phyloP scores from a whole-genome alignment of 2,888 invertebrate genomes.

The Rhimphoctona megacephalus region DNA sequence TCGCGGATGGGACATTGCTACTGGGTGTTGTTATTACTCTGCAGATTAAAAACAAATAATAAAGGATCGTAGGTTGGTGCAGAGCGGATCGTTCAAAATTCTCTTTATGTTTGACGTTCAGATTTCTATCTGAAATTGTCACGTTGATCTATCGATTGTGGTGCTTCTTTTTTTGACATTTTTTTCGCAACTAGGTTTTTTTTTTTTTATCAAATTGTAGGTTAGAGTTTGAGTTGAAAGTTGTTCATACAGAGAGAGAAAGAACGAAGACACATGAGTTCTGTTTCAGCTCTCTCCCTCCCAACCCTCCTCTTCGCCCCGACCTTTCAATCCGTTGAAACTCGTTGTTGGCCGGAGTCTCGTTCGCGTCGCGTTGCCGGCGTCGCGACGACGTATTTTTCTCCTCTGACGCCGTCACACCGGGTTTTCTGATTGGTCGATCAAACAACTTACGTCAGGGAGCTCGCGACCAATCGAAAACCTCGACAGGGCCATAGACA shows the following conservation, averaged over 20 bases:
- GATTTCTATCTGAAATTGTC: neutral
- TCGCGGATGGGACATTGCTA: neutral
- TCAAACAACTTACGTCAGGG: conserved; percentile 79
- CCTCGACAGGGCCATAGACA: conserved; percentile 4
- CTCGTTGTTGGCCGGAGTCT: conserved; percentile 13
- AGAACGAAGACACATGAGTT: neutral
- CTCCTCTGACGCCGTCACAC: conserved; percentile 54
- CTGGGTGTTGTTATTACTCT: neutral
- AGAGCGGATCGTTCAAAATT: neutral
- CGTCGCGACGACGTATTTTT: conserved; percentile 72
- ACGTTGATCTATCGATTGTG: neutral
- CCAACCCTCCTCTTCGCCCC: too few species aligned
- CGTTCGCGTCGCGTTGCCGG: conserved; percentile 66
- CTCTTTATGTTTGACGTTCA: neutral
- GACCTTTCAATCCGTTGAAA: conserved; percentile 1
- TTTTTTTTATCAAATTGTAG: neutral
- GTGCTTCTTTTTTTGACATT: neutral
- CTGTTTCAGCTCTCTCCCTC: neutral
- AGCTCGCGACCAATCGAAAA: conserved; percentile 72
- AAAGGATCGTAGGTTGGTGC: neutral
- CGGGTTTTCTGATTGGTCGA: conserved; percentile 78
- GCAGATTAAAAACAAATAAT: neutral
- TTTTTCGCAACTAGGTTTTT: neutral
- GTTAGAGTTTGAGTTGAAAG: neutral
- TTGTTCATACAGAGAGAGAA: neutral